Base-by-base conservation (phyloP, 1,140 invertebrate species). In the Callitettix versicolor region DNA sequence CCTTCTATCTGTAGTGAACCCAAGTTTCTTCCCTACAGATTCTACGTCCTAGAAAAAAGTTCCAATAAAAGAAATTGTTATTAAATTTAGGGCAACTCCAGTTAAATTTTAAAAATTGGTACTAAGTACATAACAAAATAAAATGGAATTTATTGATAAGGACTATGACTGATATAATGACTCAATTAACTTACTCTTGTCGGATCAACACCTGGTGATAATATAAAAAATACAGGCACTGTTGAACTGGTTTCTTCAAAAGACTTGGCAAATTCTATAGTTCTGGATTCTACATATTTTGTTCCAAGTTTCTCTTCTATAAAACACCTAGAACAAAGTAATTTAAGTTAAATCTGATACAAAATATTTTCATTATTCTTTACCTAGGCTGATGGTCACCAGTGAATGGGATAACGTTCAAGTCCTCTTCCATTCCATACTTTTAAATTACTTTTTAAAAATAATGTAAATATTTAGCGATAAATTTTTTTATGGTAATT, bases 161-260 rank as follows among this genome's bases (percentile, higher is more conserved):
- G 30, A 7, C n/a, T n/a, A n/a, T n/a, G n/a, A n/a, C n/a, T n/a
- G n/a, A n/a, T n/a, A n/a, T n/a, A n/a, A n/a, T n/a, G n/a, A n/a
- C n/a, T n/a, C n/a, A n/a, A n/a, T n/a, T n/a, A n/a, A 26, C 48
- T 56, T 69, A 76, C 77, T 67, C 93, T 92, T 0, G 96, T 70
- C 0, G 93, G 93, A 74, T 97, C 90, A 0, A 96, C 93, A 56
- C 94, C 94, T 11, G 93, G 87, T 0, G 92, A 95, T 14, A 98
- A 73, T 60, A 97, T 95, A 68, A 97, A 98, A 72, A 96, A 95
- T 41, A 95, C 80, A 1, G 92, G 91, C 0, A 89, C 95, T 3
- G 79, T 79, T 11, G 85, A 78, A 50, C 82, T 86, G 1, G 85
- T 86, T 68, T 96, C 92, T 68, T 90, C 81, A 65, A 79, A 95